These are phyloP conservation scores for Noctua janthina DNA, from an alignment of 2,888 invertebrate genomes.

Conservation along the genomic window DNA sequence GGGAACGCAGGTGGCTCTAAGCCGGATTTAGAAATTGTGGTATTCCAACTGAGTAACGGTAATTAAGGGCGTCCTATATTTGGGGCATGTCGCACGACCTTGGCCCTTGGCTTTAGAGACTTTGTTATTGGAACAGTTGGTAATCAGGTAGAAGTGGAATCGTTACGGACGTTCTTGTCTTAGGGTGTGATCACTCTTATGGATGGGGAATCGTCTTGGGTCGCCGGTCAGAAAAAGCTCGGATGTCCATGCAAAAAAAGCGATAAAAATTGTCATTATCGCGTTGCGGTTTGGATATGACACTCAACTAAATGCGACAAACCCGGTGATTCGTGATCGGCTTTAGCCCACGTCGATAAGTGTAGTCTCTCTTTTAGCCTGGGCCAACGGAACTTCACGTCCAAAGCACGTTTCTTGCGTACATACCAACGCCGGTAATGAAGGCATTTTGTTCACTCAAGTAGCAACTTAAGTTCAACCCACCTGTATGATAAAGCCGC, in stretches of 20 bases:
- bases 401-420: background rate
- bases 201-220: background rate
- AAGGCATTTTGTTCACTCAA: background rate
- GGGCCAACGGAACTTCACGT: background rate
- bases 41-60: constrained; percentile 7
- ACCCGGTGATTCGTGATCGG: background rate
- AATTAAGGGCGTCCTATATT: constrained; percentile 28
- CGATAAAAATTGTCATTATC: background rate
- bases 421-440: background rate
- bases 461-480: constrained; percentile 6
- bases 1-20: constrained; percentile 11
- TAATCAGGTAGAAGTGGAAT: background rate
- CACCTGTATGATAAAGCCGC: constrained; percentile 87
- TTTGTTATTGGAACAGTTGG: background rate
- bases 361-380: background rate
- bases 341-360: background rate
- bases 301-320: background rate
- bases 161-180: background rate
- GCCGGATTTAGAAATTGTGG: constrained; percentile 10
- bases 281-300: background rate
- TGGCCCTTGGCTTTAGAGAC: constrained; percentile 14
- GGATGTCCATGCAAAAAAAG: background rate
- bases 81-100: constrained; percentile 15
- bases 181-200: background rate
- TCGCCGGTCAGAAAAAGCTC: background rate